Base-by-base conservation (phyloP, 2,113 vertebrate genomes). In the Ptyas mucosa region DNA sequence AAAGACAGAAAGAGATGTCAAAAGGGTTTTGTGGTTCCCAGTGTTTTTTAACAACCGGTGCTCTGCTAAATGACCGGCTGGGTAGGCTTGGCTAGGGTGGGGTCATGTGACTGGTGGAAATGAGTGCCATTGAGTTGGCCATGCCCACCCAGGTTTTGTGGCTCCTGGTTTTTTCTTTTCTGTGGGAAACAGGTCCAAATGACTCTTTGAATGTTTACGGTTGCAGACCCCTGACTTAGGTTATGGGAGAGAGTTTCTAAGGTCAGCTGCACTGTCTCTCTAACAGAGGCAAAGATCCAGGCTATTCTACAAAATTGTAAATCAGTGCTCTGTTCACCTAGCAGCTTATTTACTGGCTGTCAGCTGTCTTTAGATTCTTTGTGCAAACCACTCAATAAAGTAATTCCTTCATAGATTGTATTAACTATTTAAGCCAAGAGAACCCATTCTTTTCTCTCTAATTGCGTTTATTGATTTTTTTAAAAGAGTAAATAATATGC, bases 381-480 rank as follows among this genome's bases (percentile, higher is more conserved):
- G 8, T 87, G 89, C 86, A 15, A 5, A 0, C 3, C n/a, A 8
- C 0, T 69, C 15, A 43, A 89, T 14, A 53, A 2, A 93, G 85
- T 94, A 90, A 64, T 81, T 43, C 94, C 90, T 89, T 57, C 0
- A 1, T 91, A 14, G 46, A n/a, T 55, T 93, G 1, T 51, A 4
- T 0, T 5, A 69, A 94, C 95, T 91, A 90, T 61, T 93, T n/a
- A n/a, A 89, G 81, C 46, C 43, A 29, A 52, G 8, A 49, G 57
- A 14, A 8, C 8, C 21, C 21, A 39, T 3, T 89, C n/a, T 85
- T 91, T 93, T 89, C 52, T 51, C 49, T 92, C 46, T 49, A 51
- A 92, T 57, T 85, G 52, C 11, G 24, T 92, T 89, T 89, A 85
- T 85, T 89, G 92, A 85, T 39, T 57, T 89, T 92, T 64, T 69